Base-by-base conservation (phyloP, 2,888 invertebrate genomes). In the Ommatoiulus sabulosus region DNA sequence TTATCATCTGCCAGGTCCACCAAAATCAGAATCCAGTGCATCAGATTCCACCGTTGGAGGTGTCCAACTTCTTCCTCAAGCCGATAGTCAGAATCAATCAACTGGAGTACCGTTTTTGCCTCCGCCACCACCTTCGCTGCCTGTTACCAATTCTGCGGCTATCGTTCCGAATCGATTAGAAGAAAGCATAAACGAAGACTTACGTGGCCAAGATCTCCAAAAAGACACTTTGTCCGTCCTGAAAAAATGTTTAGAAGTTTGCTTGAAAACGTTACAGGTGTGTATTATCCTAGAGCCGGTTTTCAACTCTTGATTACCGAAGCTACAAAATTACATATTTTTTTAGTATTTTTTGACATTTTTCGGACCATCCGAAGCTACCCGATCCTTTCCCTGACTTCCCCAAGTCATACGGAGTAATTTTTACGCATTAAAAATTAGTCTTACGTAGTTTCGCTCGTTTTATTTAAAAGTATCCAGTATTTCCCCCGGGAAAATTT, bases 211-310 rank as follows among this genome's bases (percentile, higher is more conserved):
- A n/a, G 86, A 86, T 20, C 86, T 86, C n/a, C 86, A 86, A n/a
- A 48, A 86, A n/a, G 86, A 86, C 7, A 86, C 86, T 44, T 20
- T 86, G 15, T 20, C 43, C 43, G 10, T 86, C 1, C 48, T 86
- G 43, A 86, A 3, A 24, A 6, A 48, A 44, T 86, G 86, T 24
- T 44, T 86, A 5, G 48, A n/a, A 10, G 17, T 12, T 8, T 86
- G 86, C 48, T 44, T 20, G 43, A 44, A 86, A 44, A 86, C 86
- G 6, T 86, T 86, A 44, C 86, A 86, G 86, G 86, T 63, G 17
- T 63, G n/a, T 63, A 7, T n/a, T 63, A n/a, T 6, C 0, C 63
- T 63, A 35, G 35, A 0, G 12, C 48, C 48, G 12, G 7, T 48
- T 48, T 48, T 12, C 8, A 0, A 48, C 48, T 48, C 48, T 48